Evolutionary conservation across 2,113 vertebrate species (phyloP), one percentile per base, ranked within the genome.

Genomic region (Podilymbus podiceps): DNA sequence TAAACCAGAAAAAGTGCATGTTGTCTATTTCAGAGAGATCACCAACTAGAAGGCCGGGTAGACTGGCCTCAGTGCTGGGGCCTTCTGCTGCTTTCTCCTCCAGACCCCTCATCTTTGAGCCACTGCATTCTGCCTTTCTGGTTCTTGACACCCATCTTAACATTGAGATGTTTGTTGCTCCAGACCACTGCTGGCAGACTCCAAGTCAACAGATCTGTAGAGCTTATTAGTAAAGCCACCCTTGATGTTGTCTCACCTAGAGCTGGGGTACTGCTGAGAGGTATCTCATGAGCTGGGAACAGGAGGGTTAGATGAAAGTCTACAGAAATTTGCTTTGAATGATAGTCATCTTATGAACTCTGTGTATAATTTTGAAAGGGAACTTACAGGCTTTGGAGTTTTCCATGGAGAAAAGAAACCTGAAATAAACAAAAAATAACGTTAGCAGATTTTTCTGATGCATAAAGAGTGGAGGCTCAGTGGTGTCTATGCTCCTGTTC

Each of bases 381-480:
- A 98, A 98, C 98, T 99, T 99, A 99, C 99, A 98, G 99, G 99
- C 98, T 99, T 99, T 97, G 99, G 98, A 98, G 98, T 99, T 99
- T 99, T 99, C 99, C 99, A 99, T 94, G 99, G 99, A 98, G 99
- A 99, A 99, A 99, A 99, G 98, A 99, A 99, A 99, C 99, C 99
- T 99, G 98, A 88, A 99, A 99, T 95, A 98, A 97, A 99, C 94
- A 98, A 97, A 98, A 97, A 98, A 98, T 88, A 98, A 96, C 7
- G 25, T 98, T 94, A 97, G 95, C 94, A 93, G 97, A 88, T 91
- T 95, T 97, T 93, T 95, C 92, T 95, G 84, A 90, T 75, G 87
- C 63, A 90, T 19, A 59, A 93, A 84, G 84, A 88, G 75, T 87
- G 91, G 69, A 93, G 28, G 38, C 72, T 78, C 84, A 56, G 52